Conservation (phyloP, 2,113 vertebrate genomes). For the Otocyon megalotis region DNA sequence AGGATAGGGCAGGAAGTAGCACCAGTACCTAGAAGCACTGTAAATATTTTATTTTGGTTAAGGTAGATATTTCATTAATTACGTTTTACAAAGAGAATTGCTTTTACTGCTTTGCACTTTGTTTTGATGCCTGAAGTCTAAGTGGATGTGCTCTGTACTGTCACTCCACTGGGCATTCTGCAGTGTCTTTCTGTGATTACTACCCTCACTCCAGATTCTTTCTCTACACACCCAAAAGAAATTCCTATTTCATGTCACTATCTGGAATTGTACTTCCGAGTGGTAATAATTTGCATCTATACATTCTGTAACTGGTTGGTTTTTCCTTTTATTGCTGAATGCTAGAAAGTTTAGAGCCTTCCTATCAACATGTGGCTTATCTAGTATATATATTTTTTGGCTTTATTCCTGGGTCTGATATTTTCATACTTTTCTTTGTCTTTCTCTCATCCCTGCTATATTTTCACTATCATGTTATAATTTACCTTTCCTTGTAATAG, state of each 20-base stretch:
- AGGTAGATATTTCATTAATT: background rate
- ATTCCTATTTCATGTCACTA: background rate
- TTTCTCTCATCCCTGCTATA: background rate
- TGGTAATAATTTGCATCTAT: background rate
- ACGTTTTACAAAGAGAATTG: background rate
- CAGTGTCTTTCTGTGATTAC: background rate
- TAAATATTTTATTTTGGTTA: background rate
- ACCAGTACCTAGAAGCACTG: background rate
- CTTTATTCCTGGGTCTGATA: background rate
- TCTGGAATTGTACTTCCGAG: background rate
- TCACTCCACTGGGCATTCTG: background rate
- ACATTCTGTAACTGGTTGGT: background rate
- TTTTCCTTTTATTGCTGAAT: background rate
- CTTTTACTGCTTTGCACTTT: background rate
- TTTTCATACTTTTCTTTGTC: background rate
- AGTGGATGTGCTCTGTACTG: too few relatives aligned
- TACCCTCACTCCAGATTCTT: background rate
- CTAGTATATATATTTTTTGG: background rate
- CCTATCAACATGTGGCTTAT: background rate
- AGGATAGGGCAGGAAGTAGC: background rate
- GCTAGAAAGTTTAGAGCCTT: background rate
- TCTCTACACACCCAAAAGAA: background rate
- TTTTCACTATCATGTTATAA: background rate
- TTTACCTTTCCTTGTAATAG: background rate
- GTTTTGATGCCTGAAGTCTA: background rate